These are phyloP conservation scores for Hermatobates lingyangjiaoensis DNA, from an alignment of 1,140 invertebrate genomes.

Conservation along the genomic window DNA sequence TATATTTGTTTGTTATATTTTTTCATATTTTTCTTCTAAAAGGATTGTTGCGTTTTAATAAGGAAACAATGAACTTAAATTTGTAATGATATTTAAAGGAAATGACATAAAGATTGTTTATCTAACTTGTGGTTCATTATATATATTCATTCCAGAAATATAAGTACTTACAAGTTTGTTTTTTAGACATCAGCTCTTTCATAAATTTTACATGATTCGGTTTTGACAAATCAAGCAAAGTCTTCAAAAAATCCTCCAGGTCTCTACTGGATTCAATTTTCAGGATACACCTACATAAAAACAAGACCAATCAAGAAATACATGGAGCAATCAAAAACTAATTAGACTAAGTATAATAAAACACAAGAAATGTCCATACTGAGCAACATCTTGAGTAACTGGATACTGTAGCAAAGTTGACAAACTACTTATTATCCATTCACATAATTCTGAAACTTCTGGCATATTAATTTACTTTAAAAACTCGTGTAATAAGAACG, in stretches of 20 bases:
- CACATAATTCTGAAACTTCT: no score
- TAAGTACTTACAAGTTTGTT: constrained; percentile 7
- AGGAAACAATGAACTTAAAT: background rate
- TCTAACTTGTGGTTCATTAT: background rate
- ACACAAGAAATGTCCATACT: no score
- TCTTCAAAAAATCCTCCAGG: constrained; percentile 46
- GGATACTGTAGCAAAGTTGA: no score
- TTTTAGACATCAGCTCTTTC: constrained; percentile 27
- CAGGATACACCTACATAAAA: constrained; percentile 40
- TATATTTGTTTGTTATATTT: background rate
- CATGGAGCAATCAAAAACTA: no score
- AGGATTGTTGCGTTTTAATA: background rate
- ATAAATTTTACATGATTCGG: constrained; percentile 42
- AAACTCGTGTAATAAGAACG: no score
- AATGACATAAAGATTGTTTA: background rate
- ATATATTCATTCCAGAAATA: constrained; percentile 6
- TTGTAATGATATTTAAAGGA: background rate
- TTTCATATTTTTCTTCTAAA: background rate
- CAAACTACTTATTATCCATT: no score
- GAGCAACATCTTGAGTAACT: no score
- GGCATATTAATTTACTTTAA: no score
- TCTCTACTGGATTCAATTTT: constrained; percentile 41
- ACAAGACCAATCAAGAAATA: no score
- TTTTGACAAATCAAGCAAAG: constrained; percentile 39
- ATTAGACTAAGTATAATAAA: no score